Evolutionary conservation across 2,113 vertebrate species (phyloP), one percentile per base, ranked within the genome.

Genomic region (Aphelocoma coerulescens): DNA sequence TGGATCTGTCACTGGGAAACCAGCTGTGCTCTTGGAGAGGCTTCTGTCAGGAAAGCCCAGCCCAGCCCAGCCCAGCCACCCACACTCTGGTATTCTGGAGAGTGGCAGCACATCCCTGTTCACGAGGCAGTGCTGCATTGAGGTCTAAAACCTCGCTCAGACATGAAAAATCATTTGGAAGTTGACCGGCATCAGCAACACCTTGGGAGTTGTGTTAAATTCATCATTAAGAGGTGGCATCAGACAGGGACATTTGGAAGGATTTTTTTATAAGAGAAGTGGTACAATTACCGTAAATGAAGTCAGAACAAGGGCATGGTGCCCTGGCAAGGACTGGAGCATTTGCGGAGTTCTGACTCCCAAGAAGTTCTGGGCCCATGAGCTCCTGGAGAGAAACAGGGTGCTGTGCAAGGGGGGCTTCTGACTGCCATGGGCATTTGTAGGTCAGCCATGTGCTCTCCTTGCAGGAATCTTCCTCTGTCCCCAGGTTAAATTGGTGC

Each of bases 371-470:
- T 58, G 28, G 32, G 14, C 19, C 63, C 20, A 2, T 3, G 1
- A 1, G 6, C 13, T 62, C 13, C 22, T 78, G 66, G 68, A 48
- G 51, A 58, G 59, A 23, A 32, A 4, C 2, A 46, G 26, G 37
- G 9, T 76, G 33, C 51, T 67, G 23, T 44, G 49, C 0, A 0
- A 5, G 33, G 20, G 32, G 15, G 11, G 7, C 13, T 89, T 39
- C 16, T 4, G 7, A 27, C 21, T 1, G 1, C 41, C 10, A 0
- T 5, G 7, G 11, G 14, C 32, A 6, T 37, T 30, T 54, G 27
- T 44, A 18, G 37, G 33, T 44, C 3, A 30, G 30, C 51, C 18
- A 0, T 2, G 19, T 52, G 24, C 39, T 43, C 9, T 80, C 32
- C 33, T 68, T 5, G 23, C n/a, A 11, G 39, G 16, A 27, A 0